Percentiles rank a stretch among this genome's conserved stretches.
Evolutionary conservation across 2,797 vertebrate species (phyloP).

Genomic region (Cynodonichthys magdalenae): DNA sequence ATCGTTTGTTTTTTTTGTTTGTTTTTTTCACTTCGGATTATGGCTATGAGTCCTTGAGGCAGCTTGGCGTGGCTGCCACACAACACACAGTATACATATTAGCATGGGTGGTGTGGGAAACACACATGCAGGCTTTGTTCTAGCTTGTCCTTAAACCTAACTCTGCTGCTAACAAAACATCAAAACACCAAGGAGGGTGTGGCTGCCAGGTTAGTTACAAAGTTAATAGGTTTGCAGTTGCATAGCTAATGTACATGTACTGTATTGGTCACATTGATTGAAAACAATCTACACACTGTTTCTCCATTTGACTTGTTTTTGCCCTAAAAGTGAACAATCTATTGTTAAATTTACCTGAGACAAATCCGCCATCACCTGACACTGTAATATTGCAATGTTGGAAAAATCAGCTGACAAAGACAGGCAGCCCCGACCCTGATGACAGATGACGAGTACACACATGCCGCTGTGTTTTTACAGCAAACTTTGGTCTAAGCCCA

Average conservation of each 20-base stretch:
- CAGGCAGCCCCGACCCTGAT: slow-evolving; percentile 40
- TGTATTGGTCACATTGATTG: neutral
- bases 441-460: slow-evolving; percentile 48
- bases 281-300: neutral
- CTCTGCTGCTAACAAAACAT: slow-evolving; percentile 9
- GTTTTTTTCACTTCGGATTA: slow-evolving; percentile 34
- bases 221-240: slow-evolving; percentile 41
- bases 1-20: slow-evolving; percentile 10
- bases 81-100: slow-evolving; percentile 37
- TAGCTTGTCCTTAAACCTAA: slow-evolving; percentile 49
- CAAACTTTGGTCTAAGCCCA: slow-evolving; percentile 44
- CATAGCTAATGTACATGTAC: slow-evolving; percentile 1
- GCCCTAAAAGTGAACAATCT: neutral
- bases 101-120: slow-evolving; percentile 55
- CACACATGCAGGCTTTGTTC: slow-evolving; percentile 57
- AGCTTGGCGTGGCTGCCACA: slow-evolving; percentile 30
- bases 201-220: slow-evolving; percentile 25
- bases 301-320: neutral
- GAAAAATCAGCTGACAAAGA: slow-evolving; percentile 50
- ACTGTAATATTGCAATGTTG: slow-evolving; percentile 20
- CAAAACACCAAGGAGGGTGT: slow-evolving; percentile 36
- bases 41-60: slow-evolving; percentile 25
- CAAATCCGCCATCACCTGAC: slow-evolving; percentile 20
- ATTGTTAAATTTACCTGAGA: slow-evolving; percentile 14
- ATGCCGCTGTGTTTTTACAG: slow-evolving; percentile 57